A percentile compares a stretch with the other conserved stretches of the same genome.
Evolutionary conservation across 1,140 invertebrate genomes (phyloP).

Genomic region (Cepaea nemoralis): DNA sequence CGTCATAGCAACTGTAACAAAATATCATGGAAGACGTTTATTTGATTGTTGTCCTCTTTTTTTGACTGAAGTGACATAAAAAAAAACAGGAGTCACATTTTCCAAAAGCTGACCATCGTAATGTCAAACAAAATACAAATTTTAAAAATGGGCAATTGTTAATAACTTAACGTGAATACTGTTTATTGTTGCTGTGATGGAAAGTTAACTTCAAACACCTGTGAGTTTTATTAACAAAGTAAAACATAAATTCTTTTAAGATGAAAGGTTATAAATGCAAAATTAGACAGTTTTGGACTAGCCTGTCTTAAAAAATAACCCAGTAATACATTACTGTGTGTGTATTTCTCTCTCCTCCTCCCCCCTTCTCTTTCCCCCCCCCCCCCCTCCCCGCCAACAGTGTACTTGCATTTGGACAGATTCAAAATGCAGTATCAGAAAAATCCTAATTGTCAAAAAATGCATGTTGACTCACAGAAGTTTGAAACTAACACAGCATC

Average conservation of each 20-base stretch:
- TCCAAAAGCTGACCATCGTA: background rate
- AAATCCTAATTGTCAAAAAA: too few species aligned
- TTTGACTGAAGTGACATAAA: background rate
- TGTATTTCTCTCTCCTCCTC: too few species aligned
- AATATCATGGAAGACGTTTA: conserved; percentile 39
- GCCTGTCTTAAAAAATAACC: too few species aligned
- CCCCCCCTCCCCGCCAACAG: too few species aligned
- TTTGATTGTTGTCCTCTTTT: conserved; percentile 27
- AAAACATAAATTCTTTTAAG: too few species aligned
- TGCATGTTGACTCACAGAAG: background rate
- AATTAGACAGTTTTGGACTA: too few species aligned
- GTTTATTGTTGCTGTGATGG: background rate
- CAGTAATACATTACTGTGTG: too few species aligned
- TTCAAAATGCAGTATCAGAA: too few species aligned
- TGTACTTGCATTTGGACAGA: too few species aligned
- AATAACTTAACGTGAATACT: conserved; percentile 30
- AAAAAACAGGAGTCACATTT: conserved; percentile 11
- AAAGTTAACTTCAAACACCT: conserved; percentile 1
- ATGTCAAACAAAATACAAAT: background rate
- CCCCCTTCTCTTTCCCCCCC: too few species aligned
- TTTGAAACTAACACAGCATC: background rate
- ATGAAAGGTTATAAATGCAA: too few species aligned
- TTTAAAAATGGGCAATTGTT: background rate
- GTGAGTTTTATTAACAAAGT: background rate
- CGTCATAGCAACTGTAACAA: conserved; percentile 38